Evolutionary conservation across 2,888 invertebrate species (phyloP).

Genomic region (Tetranychus piercei): DNA sequence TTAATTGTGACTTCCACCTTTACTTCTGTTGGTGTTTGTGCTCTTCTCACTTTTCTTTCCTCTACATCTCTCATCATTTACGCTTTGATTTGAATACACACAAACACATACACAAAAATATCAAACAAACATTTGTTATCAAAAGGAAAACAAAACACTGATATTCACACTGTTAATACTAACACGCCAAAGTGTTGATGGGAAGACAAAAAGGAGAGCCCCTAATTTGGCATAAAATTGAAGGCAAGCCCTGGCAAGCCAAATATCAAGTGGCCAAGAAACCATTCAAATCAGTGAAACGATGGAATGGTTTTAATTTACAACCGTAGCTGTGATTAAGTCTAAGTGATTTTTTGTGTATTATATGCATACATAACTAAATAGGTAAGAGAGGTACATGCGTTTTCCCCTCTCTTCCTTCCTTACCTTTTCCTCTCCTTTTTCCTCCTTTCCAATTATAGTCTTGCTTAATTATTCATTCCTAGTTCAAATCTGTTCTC

Average conservation of each 20-base stretch:
- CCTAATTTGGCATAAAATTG: neutral
- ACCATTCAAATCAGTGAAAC: neutral
- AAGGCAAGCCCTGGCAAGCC: neutral
- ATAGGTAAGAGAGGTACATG: too few species aligned
- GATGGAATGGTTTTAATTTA: neutral
- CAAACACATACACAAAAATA: neutral
- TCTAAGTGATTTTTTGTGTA: neutral
- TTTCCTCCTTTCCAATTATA: neutral
- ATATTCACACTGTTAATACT: too few species aligned
- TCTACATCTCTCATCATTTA: neutral
- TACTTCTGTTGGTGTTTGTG: neutral
- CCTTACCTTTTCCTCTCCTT: neutral
- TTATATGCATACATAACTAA: too few species aligned
- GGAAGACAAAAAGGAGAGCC: neutral
- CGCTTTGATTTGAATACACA: too few species aligned
- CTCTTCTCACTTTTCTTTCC: neutral
- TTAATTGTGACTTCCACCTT: neutral
- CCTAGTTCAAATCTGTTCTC: too few species aligned
- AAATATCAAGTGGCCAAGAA: neutral
- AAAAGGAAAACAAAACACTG: neutral
- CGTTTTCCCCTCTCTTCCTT: neutral
- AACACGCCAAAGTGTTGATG: neutral
- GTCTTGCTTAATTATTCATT: neutral
- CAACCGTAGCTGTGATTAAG: neutral
- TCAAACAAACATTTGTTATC: neutral